Conservation (phyloP, 2,888 invertebrate genomes). For the Entomobrya proxima region DNA sequence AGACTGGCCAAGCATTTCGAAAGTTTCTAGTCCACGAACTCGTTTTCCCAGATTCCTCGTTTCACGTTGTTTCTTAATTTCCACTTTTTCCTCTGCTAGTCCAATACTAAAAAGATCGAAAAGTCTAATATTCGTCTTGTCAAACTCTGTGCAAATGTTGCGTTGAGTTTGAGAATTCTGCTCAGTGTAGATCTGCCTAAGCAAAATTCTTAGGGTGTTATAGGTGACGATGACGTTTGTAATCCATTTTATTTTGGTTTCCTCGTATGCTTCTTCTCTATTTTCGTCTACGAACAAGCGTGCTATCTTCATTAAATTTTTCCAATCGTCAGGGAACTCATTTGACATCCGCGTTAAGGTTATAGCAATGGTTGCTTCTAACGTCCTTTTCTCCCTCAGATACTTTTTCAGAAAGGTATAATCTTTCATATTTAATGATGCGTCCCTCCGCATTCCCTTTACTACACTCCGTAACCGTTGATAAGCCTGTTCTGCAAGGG, state of each 20-base stretch:
- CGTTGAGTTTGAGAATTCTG: conserved; percentile 28
- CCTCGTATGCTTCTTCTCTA: background rate
- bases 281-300: conserved; percentile 37
- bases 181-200: conserved; percentile 54
- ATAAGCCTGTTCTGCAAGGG: conserved; percentile 43
- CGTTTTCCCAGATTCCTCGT: background rate
- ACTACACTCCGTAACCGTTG: conserved; percentile 26
- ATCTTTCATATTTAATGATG: conserved; percentile 24
- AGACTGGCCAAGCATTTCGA: conserved; percentile 34
- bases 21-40: conserved; percentile 46
- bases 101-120: conserved; percentile 57
- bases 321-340: conserved; percentile 60
- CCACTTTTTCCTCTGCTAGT: conserved; percentile 46
- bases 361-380: conserved; percentile 25
- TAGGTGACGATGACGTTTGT: conserved; percentile 50
- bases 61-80: conserved; percentile 22
- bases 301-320: conserved; percentile 52
- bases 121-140: conserved; percentile 44
- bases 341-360: conserved; percentile 37
- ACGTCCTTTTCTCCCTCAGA: conserved; percentile 45
- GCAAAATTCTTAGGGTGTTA: conserved; percentile 43
- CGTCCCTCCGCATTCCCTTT: conserved; percentile 44
- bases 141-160: conserved; percentile 37
- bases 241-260: conserved; percentile 48
- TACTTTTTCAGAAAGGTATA: conserved; percentile 36